A percentile compares a stretch with the other conserved stretches of the same genome.
Evolutionary conservation across 2,113 vertebrate species (phyloP).

Genomic region (Lepidothrix coronata): DNA sequence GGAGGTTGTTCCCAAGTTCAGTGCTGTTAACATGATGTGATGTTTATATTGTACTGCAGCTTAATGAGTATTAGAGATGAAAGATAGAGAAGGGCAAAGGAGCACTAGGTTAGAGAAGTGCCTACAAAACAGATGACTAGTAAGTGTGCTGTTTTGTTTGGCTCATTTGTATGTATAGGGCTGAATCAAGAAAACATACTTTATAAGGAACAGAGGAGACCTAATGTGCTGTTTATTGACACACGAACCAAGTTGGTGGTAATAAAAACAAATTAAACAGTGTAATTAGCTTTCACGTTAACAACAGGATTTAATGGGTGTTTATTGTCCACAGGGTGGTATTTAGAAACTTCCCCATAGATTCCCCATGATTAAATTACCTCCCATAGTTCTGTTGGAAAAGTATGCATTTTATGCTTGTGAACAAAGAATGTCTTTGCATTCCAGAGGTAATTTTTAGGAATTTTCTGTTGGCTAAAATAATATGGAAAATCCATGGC

Average conservation of each 20-base stretch:
- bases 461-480: constrained; percentile 6
- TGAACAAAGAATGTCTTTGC: neutral
- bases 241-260: neutral
- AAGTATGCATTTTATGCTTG: neutral
- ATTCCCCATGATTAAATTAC: constrained; percentile 39
- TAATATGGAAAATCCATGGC: neutral
- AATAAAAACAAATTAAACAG: constrained; percentile 55
- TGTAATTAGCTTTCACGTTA: constrained; percentile 60
- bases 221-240: constrained; percentile 69
- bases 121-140: constrained; percentile 36
- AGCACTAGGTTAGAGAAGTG: constrained; percentile 19
- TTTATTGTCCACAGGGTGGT: constrained; percentile 38
- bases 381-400: neutral
- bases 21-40: neutral
- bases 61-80: constrained; percentile 13
- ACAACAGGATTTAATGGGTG: constrained; percentile 32
- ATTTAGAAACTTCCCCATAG: constrained; percentile 41
- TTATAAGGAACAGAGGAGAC: constrained; percentile 48
- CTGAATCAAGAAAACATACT: constrained; percentile 62
- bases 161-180: constrained; percentile 52
- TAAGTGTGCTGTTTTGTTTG: constrained; percentile 48
- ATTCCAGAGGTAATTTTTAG: constrained; percentile 34
- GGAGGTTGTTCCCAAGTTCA: neutral
- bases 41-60: neutral
- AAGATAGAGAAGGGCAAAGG: neutral